Evolutionary conservation across 2,888 invertebrate species (phyloP), one percentile per base, ranked within the genome.

Genomic region (Hyppa rectilinea): DNA sequence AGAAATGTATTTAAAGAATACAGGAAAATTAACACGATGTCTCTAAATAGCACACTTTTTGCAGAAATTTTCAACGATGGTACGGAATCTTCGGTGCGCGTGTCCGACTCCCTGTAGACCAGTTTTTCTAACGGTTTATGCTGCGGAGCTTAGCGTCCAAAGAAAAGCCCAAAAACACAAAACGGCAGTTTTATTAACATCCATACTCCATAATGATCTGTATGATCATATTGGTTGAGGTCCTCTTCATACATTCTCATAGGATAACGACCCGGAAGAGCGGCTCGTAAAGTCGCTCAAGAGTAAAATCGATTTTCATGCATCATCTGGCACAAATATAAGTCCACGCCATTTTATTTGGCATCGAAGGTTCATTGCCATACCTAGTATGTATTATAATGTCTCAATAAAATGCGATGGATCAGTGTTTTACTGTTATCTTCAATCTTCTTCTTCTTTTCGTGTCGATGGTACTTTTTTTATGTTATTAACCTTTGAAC

Each of bases 261-360:
- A 80, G 75, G 38, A 71, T 75, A 71, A 71, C 53, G 49, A 56
- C 49, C 55, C 77, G 59, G 59, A 60, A 71, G 71, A 82, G 82
- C 78, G 79, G 72, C 80, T 78, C 83, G 85, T 90, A 90, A 92
- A 92, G 53, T 76, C 87, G 87, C 75, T 84, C 82, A 81, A 83
- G 87, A 71, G 82, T 88, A 83, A 90, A 92, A 91, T 89, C 75
- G 82, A 89, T 91, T 91, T 91, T 90, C 87, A 90, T 83, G 91
- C 90, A 79, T 89, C 87, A 88, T 82, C 73, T 78, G 78, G 58
- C 77, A 82, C 81, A 80, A 82, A 79, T 79, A 81, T 49, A 36
- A 1, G 7, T 81, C 64, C 47, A 29, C 20, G 23, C 26, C 38
- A 63, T 63, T 71, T 79, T 71, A 60, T 53, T 70, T 67, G 23